phyloP scores from a whole-genome alignment of 1,140 invertebrate species.

The Drosophila suzukii region DNA sequence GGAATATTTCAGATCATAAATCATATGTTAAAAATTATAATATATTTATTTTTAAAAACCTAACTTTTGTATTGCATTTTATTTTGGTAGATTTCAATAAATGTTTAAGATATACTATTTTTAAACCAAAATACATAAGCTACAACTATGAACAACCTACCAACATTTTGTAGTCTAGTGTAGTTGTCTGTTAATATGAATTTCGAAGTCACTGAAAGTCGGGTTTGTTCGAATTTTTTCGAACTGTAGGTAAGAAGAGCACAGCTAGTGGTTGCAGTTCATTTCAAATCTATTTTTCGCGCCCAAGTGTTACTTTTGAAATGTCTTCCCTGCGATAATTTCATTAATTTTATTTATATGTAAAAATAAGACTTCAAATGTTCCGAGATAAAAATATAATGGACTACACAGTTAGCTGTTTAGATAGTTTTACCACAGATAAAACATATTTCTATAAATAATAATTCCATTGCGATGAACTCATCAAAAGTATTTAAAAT shows the following conservation, averaged over 20 bases:
- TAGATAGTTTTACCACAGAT: not conserved
- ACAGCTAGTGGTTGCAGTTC: not conserved
- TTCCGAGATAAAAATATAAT: no score
- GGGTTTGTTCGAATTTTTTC: constrained; percentile 20
- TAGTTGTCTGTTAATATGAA: constrained; percentile 20
- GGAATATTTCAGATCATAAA: no score
- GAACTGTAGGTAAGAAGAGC: constrained; percentile 9
- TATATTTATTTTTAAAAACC: no score
- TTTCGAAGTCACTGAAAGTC: constrained; percentile 8
- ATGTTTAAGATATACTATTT: no score
- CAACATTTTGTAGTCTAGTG: not conserved
- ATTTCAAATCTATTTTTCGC: constrained; percentile 17
- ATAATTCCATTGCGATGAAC: not conserved
- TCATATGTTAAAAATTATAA: no score
- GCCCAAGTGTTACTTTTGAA: not conserved
- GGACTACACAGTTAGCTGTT: not conserved
- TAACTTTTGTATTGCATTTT: no score
- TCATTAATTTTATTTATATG: no score
- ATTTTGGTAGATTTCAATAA: no score
- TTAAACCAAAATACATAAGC: no score
- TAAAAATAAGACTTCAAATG: no score
- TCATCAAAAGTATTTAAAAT: not conserved
- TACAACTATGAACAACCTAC: not conserved
- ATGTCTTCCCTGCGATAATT: no score
- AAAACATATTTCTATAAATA: not conserved